Evolutionary conservation across 2,888 invertebrate genomes (phyloP).

Genomic region (Callimorpha dominula): DNA sequence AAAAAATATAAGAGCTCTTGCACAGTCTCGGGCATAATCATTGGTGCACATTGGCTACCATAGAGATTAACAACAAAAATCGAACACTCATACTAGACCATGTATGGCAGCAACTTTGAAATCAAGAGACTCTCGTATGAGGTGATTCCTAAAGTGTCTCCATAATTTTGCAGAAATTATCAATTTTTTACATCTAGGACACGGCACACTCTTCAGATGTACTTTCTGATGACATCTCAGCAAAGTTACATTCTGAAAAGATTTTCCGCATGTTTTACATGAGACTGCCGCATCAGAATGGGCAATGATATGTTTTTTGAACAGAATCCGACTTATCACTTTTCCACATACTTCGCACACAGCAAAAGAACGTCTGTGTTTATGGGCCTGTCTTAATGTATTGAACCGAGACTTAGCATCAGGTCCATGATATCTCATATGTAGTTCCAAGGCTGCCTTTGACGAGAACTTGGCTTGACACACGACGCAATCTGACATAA

Average conservation of each 20-base stretch:
- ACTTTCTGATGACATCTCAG: neutral
- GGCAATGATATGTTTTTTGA: neutral
- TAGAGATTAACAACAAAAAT: too few relatives aligned
- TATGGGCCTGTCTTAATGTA: neutral
- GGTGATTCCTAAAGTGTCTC: conserved; percentile 1
- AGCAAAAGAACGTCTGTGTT: neutral
- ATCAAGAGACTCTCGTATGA: neutral
- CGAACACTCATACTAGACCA: too few relatives aligned
- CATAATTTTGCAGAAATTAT: neutral
- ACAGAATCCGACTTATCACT: neutral
- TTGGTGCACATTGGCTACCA: too few relatives aligned
- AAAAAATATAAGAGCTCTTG: too few relatives aligned
- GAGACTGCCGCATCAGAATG: neutral
- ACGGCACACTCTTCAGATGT: neutral
- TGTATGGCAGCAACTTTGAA: neutral
- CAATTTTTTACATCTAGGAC: neutral
- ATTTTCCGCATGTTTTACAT: neutral
- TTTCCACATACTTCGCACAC: neutral
- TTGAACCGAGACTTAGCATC: neutral
- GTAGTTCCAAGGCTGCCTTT: neutral
- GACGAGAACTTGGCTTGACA: neutral
- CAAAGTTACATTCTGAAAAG: neutral
- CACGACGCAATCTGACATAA: neutral
- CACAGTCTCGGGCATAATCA: too few relatives aligned
- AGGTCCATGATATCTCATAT: neutral